These are phyloP conservation scores for Grammomys dolichurus DNA, from an alignment of 2,113 vertebrate species.

Conservation along the genomic window DNA sequence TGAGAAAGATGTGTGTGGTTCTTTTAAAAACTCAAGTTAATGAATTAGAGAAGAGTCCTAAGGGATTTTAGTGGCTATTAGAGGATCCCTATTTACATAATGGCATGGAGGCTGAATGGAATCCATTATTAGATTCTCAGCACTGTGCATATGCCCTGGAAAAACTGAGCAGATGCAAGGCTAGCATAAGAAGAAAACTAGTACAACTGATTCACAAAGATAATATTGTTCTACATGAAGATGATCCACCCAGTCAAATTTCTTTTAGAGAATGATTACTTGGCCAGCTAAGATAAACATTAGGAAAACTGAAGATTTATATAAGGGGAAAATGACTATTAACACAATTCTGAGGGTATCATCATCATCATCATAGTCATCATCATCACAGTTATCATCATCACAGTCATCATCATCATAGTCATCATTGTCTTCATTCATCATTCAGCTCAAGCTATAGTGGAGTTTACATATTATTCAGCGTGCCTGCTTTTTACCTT, in stretches of 20 bases:
- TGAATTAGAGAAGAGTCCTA: constrained; percentile 76
- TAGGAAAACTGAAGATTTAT: constrained; percentile 36
- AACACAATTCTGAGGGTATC: constrained; percentile 13
- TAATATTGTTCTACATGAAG: background rate
- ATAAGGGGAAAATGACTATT: background rate
- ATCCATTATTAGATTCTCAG: constrained; percentile 70
- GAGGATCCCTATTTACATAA: constrained; percentile 74
- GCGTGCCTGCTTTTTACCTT: constrained; percentile 37
- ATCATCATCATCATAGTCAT: background rate
- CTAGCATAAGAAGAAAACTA: constrained; percentile 47
- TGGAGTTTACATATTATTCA: background rate
- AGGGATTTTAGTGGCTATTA: constrained; percentile 4
- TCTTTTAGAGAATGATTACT: constrained; percentile 9
- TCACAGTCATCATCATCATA: background rate
- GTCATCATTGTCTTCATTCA: constrained; percentile 3
- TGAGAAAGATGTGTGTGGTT: constrained; percentile 38
- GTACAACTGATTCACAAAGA: constrained; percentile 29
- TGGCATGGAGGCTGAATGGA: constrained; percentile 62
- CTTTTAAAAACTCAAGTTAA: constrained; percentile 68
- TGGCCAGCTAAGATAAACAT: constrained; percentile 5
- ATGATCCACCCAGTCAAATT: constrained; percentile 32
- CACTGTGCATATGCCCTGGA: constrained; percentile 29
- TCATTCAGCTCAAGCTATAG: background rate
- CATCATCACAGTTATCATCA: background rate
- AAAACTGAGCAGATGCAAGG: constrained; percentile 58